Base-by-base conservation (phyloP, 2,113 vertebrate genomes). In the Shinisaurus crocodilurus region DNA sequence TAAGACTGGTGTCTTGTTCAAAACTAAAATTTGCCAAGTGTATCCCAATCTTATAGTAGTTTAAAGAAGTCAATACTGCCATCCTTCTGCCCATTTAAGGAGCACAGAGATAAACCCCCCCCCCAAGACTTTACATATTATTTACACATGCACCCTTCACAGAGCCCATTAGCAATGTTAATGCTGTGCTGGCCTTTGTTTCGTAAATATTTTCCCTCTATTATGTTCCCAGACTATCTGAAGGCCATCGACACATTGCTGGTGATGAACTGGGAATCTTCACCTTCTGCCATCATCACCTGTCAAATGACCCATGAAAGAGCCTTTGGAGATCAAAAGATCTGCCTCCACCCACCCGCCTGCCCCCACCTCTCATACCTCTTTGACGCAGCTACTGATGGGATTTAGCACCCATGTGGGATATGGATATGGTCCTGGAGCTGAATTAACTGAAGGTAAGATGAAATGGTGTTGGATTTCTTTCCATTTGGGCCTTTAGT, bases 261-360 rank as follows among this genome's bases (percentile, higher is more conserved):
- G 97, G 96, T 88, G 94, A 93, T 96, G 96, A 97, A 93, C 92
- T 94, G 89, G 90, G 94, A 91, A 89, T 93, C 96, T 83, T 95
- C 93, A 86, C 95, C 96, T 94, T 92, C 91, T 95, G 90, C 91
- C 83, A 92, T 92, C 93, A 91, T 95, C 94, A 88, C 92, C 94
- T 96, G 89, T 94, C 93, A 96, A 94, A 95, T 74, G 94, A 96
- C 92, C 95, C 96, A 96, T 94, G 91, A 95, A 95, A 96, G 93
- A 80, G 83, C 40, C 54, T 88, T 88, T 80, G 34, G 88, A 96
- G 97, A 97, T 97, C 97, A 97, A 97, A 98, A 95, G 93, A 91
- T 50, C 85, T 91, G 74, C 57, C 40, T 76, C 27, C 54, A n/a
- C 23, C 54, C 83, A 10, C 63, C 60, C 60, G 32, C 34, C 70